phyloP scores from a whole-genome alignment of 1,140 invertebrate species.

The Formica selysi region DNA sequence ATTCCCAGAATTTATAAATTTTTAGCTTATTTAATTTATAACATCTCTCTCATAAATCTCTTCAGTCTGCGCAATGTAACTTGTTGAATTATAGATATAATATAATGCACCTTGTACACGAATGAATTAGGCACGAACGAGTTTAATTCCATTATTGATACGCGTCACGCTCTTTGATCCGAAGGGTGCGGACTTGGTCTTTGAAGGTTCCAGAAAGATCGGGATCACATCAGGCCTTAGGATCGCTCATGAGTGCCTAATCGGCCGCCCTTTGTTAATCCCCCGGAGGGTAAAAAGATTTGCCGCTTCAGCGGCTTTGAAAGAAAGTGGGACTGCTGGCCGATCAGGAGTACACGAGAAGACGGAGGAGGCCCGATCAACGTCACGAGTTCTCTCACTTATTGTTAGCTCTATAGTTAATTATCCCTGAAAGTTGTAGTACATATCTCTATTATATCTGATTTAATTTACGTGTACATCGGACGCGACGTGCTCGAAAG shows the following conservation, averaged over 20 bases:
- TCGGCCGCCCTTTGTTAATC: conserved; percentile 85
- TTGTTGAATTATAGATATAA: background rate
- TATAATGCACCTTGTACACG: background rate
- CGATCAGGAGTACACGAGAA: conserved; percentile 79
- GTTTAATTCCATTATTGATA: conserved; percentile 37
- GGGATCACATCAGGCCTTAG: conserved; percentile 66
- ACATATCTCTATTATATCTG: no score
- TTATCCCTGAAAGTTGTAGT: no score
- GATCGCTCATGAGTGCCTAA: conserved; percentile 82
- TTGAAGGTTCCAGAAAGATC: conserved; percentile 71
- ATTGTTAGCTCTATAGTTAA: no score
- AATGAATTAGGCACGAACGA: conserved; percentile 4
- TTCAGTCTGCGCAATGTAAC: background rate
- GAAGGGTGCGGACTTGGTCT: conserved; percentile 49
- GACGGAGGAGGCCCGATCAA: conserved; percentile 28
- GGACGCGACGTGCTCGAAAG: no score
- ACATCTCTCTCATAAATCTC: background rate
- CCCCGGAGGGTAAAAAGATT: conserved; percentile 83
- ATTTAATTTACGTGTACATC: no score
- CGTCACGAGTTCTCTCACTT: background rate
- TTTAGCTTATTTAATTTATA: background rate
- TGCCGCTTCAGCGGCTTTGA: conserved; percentile 84
- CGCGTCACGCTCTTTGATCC: background rate
- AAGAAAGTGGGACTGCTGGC: conserved; percentile 82
- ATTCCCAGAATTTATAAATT: background rate